Percentiles rank a stretch among this genome's conserved stretches.
Conservation (phyloP, 2,888 invertebrate species). For the Malachius bipustulatus region DNA sequence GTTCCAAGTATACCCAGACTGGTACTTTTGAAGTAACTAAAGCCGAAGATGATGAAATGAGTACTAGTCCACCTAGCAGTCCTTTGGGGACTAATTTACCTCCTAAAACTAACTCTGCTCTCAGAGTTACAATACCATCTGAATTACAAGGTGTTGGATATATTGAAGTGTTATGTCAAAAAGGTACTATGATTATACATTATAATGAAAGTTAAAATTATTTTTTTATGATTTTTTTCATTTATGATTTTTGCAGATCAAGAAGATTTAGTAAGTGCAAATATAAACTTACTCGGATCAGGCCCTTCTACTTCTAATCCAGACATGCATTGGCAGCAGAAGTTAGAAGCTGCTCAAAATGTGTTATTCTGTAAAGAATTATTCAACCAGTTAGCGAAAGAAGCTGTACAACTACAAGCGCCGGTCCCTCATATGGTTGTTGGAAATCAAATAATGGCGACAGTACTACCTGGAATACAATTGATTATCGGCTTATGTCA, state of each 20-base stretch:
- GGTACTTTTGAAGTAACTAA: conserved; percentile 94
- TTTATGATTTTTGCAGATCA: conserved; percentile 51
- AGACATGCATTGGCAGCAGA: conserved; percentile 87
- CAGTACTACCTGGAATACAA: conserved; percentile 86
- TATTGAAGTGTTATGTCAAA: conserved; percentile 90
- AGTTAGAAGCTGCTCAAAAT: conserved; percentile 93
- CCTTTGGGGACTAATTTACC: conserved; percentile 38
- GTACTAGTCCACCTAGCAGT: conserved; percentile 39
- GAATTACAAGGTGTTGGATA: conserved; percentile 93
- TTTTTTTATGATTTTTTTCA: background rate
- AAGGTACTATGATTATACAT: conserved; percentile 41
- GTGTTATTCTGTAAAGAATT: conserved; percentile 94
- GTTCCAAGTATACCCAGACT: conserved; percentile 85
- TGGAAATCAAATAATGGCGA: conserved; percentile 93
- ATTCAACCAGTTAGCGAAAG: conserved; percentile 86
- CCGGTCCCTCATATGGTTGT: conserved; percentile 95
- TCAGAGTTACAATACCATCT: conserved; percentile 85
- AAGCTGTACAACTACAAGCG: conserved; percentile 86
- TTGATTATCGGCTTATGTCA: conserved; percentile 85
- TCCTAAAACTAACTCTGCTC: conserved; percentile 56
- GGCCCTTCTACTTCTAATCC: conserved; percentile 60
- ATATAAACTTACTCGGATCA: conserved; percentile 64
- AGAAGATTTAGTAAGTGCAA: conserved; percentile 78
- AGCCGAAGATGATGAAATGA: conserved; percentile 64
- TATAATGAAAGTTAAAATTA: background rate